Evolutionary conservation across 2,113 vertebrate genomes (phyloP), one percentile per base, ranked within the genome.

Genomic region (Leptobrachium ailaonicum): DNA sequence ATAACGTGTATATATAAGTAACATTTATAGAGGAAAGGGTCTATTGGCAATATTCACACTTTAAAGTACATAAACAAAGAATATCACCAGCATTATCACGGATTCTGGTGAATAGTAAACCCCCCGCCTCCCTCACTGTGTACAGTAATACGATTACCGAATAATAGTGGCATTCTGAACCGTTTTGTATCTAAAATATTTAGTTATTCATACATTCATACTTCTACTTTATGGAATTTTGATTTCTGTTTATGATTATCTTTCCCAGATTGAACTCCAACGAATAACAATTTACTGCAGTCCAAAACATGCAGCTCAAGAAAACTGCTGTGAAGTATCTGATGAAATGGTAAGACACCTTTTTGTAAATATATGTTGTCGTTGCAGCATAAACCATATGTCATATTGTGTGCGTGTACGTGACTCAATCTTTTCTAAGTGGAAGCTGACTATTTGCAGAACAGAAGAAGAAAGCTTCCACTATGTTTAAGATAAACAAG

Each of bases 201-300:
- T 50, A 32, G 20, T 32, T 32, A 32, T 32, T 8, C 47, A 50
- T 50, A 50, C 8, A 50, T 50, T 78, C 63, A 50, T 68, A 2
- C n/a, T 44, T 74, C 43, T 73, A 81, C 64, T 69, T 32, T 20
- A 60, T 67, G 20, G 71, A 58, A 62, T 69, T 67, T 74, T 81
- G 72, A 81, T 81, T 74, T 81, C 66, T 56, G 9, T 75, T n/a
- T 81, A 81, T 81, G 68, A 81, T 81, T 75, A 68, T 75, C 64
- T 77, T 70, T 64, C 75, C 67, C 88, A 99, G 97, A 93, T 99
- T 88, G 98, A 99, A 91, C 90, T 99, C 87, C 95, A 92, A 53
- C 93, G 87, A 66, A 80, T 99, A 85, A 85, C 92, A 71, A 84
- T 99, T 87, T 97, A 96, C 90, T 98, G 97, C 87, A 93, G 95